Evolutionary conservation across 2,797 vertebrate genomes (phyloP).

Genomic region (Takifugu ocellatus): DNA sequence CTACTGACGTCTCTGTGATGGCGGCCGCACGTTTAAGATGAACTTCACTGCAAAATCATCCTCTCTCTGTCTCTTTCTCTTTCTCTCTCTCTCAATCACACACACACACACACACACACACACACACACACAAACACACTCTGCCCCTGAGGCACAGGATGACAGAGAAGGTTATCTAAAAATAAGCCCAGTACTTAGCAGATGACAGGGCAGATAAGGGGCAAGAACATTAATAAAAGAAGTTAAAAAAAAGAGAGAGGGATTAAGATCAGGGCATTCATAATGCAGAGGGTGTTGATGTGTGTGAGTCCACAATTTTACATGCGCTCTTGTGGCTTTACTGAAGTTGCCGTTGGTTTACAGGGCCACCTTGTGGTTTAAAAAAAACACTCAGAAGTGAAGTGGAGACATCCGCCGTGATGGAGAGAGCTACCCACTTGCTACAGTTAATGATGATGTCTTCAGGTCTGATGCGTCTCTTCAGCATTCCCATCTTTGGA

Average conservation of each 20-base stretch:
- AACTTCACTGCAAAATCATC: conserved; percentile 3
- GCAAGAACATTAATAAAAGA: conserved; percentile 3
- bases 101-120: conserved; percentile 1
- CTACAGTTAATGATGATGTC: conserved; percentile 97
- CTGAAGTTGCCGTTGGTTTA: conserved; percentile 5
- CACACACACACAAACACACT: conserved; percentile 7
- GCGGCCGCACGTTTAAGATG: conserved; percentile 15
- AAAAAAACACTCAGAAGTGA: background rate
- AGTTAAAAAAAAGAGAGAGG: background rate
- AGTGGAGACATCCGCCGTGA: background rate
- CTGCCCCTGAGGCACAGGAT: conserved; percentile 4
- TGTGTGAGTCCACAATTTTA: background rate
- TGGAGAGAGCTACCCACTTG: conserved; percentile 80
- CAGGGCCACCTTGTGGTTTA: conserved; percentile 46
- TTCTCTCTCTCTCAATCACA: background rate
- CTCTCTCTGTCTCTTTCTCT: background rate
- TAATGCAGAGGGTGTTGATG: background rate
- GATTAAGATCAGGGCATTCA: conserved; percentile 6
- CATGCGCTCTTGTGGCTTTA: background rate
- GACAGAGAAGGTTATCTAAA: conserved; percentile 25
- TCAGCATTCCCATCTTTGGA: conserved; percentile 96
- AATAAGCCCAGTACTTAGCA: conserved; percentile 34
- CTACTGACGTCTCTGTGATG: conserved; percentile 2
- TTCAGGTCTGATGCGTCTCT: conserved; percentile 87
- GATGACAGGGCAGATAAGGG: conserved; percentile 7